Conservation (phyloP, 1,140 invertebrate genomes). For the Mylabris phalerata region DNA sequence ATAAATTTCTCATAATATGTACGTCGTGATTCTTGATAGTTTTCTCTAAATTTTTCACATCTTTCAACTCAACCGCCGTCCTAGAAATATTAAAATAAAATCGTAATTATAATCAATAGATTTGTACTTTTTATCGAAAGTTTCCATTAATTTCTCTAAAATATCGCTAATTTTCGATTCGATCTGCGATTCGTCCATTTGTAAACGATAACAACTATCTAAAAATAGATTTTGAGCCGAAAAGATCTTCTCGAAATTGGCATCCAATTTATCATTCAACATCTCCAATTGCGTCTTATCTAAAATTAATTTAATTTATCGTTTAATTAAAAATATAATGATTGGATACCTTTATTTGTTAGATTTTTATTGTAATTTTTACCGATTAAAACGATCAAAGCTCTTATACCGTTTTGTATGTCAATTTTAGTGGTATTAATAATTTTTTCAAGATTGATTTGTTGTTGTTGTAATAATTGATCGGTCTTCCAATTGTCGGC, state of each 20-base stretch:
- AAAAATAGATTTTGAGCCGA: conserved; percentile 52
- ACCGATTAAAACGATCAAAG: conserved; percentile 41
- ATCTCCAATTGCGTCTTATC: conserved; percentile 14
- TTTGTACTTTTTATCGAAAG: conserved; percentile 48
- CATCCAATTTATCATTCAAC: conserved; percentile 37
- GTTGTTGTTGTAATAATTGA: conserved; percentile 43
- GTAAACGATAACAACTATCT: conserved; percentile 52
- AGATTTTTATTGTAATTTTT: conserved; percentile 26
- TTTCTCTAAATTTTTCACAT: conserved; percentile 35
- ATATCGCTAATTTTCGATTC: conserved; percentile 49
- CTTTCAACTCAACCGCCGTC: conserved; percentile 29
- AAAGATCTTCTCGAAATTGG: conserved; percentile 47
- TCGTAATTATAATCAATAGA: background rate
- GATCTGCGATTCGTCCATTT: conserved; percentile 50
- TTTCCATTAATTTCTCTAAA: conserved; percentile 51
- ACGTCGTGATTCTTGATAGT: conserved; percentile 31
- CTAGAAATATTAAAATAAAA: conserved; percentile 18
- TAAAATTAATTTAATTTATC: conserved; percentile 2
- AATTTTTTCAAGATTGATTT: conserved; percentile 45
- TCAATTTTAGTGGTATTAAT: conserved; percentile 49
- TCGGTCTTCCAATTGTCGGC: conserved; percentile 45
- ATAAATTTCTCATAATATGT: conserved; percentile 23
- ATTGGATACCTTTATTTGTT: background rate
- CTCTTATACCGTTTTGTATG: conserved; percentile 48
- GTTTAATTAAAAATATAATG: background rate